Evolutionary conservation across 1,140 invertebrate species (phyloP), one percentile per base, ranked within the genome.

Genomic region (Aradophagus sp.): DNA sequence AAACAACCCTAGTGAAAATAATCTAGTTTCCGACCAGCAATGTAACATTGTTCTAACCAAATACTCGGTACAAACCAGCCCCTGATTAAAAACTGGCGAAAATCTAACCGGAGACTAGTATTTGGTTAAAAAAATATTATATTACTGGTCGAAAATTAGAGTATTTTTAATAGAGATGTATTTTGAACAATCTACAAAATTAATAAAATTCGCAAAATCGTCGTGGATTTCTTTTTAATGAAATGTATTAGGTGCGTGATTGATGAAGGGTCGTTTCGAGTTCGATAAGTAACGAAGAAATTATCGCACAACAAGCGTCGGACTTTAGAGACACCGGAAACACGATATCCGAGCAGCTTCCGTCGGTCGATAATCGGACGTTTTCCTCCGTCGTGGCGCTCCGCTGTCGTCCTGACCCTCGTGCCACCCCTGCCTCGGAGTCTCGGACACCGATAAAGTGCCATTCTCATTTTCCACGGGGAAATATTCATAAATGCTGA

Each of bases 291-390:
- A 5, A 17, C 13, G 32, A 14, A 5, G 20, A 8, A 36, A 35
- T 38, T 45, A 53, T 47, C 12, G 38, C 38, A 11, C 34, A 56
- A 59, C 31, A 12, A 31, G 19, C 35, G 35, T 8, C 38, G 19
- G 39, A 55, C 52, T 41, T 59, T 39, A 12, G 62, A 65, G 62
- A 36, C 59, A 65, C 61, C 61, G 73, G 61, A 78, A 74, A 73
- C 74, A 75, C 52, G 75, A 80, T 74, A 72, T 65, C 73, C 70
- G 59, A 58, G 32, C 65, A 58, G 63, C 75, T 73, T 76, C 41
- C 73, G 71, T 70, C 82, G 83, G 81, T 85, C 84, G 84, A 85
- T 85, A 84, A 79, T 78, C 81, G 83, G 82, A 84, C 82, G 78
- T 75, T 65, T 65, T 55, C 66, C 52, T 62, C 62, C 56, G 48